These are phyloP conservation scores for Thecocarcelia acutangulata DNA, from an alignment of 2,888 invertebrate species.

Conservation along the genomic window DNA sequence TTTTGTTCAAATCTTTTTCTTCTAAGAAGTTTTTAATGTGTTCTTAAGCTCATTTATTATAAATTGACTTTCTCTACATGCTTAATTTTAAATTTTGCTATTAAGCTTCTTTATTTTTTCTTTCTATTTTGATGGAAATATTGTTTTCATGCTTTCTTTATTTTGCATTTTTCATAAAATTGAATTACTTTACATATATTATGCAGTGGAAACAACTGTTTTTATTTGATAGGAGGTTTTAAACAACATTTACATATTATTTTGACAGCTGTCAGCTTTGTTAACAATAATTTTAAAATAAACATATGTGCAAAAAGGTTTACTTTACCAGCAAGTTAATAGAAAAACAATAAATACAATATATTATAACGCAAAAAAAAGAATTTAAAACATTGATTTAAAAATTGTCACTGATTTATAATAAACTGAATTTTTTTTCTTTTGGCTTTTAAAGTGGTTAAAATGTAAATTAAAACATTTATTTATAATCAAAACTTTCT, in stretches of 20 bases:
- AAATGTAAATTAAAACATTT: conserved; percentile 5
- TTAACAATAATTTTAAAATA: conserved; percentile 62
- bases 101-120: conserved; percentile 1
- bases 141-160: conserved; percentile 33
- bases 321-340: conserved; percentile 31
- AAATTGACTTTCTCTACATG: too few species aligned
- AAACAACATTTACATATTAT: conserved; percentile 68
- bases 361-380: not conserved
- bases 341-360: not conserved
- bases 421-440: not conserved
- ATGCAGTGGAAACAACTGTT: conserved; percentile 54
- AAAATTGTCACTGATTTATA: not conserved
- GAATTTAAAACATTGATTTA: not conserved
- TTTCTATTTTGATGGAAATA: conserved; percentile 41
- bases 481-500: conserved; percentile 12
- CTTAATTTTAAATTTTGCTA: not conserved
- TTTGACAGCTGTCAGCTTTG: conserved; percentile 70
- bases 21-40: too few species aligned
- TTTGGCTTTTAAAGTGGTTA: not conserved
- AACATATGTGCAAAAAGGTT: conserved; percentile 53
- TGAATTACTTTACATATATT: conserved; percentile 62
- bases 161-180: conserved; percentile 32
- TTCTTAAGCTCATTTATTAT: too few species aligned
- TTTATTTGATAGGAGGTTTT: conserved; percentile 60
- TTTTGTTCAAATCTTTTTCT: too few species aligned